Conservation (phyloP, 1,140 invertebrate species). For the Neuroterus valhalla region DNA sequence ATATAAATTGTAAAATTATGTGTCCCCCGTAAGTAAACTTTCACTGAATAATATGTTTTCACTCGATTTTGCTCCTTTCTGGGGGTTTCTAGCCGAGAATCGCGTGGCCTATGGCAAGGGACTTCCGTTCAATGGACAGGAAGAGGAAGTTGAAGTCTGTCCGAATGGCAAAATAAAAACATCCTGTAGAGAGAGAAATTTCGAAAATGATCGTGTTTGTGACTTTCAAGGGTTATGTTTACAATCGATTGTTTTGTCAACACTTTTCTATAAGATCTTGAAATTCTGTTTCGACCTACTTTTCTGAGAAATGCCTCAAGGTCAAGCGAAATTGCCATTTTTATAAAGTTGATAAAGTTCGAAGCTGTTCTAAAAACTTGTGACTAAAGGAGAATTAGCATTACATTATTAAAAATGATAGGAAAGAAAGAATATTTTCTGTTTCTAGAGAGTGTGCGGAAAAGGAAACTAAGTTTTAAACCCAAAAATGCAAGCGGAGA, state of each 20-base stretch:
- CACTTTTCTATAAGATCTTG: constrained; percentile 29
- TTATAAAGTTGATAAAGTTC: background rate
- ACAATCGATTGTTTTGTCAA: background rate
- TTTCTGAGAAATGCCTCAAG: constrained; percentile 13
- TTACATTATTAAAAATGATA: background rate
- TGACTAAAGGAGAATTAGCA: too few relatives aligned
- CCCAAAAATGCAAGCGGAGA: constrained; percentile 68
- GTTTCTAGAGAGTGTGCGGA: constrained; percentile 30
- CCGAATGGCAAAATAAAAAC: constrained; percentile 70
- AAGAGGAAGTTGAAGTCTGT: constrained; percentile 74
- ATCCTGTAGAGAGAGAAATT: constrained; percentile 70
- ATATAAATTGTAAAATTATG: constrained; percentile 61
- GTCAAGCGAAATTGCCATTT: constrained; percentile 11
- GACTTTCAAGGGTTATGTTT: constrained; percentile 13
- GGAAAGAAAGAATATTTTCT: background rate
- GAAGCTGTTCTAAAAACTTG: background rate
- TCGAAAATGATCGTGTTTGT: constrained; percentile 48
- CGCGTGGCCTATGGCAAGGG: constrained; percentile 70
- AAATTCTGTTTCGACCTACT: background rate
- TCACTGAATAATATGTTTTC: constrained; percentile 33
- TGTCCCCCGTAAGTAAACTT: constrained; percentile 60
- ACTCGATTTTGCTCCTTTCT: constrained; percentile 48
- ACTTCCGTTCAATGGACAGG: constrained; percentile 75
- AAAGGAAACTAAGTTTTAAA: constrained; percentile 44
- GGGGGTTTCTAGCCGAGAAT: constrained; percentile 54